Conservation (phyloP, 2,888 invertebrate species). For the Cephus sareptanus region DNA sequence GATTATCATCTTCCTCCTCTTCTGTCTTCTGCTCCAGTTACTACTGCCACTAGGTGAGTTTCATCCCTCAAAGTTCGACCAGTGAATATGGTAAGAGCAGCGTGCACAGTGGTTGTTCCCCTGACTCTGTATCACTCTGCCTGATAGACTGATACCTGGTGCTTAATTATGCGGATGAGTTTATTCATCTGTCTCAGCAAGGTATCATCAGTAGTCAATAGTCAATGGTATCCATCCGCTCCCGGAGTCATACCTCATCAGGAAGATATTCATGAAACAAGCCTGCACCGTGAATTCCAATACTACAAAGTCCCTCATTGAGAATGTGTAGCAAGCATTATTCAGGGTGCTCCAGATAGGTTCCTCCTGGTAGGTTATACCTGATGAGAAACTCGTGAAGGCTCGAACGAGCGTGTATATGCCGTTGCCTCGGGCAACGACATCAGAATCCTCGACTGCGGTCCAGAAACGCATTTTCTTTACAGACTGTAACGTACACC, state of each 20-base stretch:
- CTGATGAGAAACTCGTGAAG: background rate
- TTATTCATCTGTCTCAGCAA: background rate
- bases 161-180: background rate
- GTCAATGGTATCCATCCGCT: background rate
- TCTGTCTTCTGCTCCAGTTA: background rate
- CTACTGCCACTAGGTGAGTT: background rate
- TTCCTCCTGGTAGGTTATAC: background rate
- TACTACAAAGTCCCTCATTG: background rate
- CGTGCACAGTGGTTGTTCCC: background rate
- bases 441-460: background rate
- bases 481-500: background rate
- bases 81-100: background rate
- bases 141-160: background rate
- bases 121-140: background rate
- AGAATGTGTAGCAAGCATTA: background rate
- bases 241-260: background rate
- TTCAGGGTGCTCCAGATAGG: background rate
- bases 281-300: background rate
- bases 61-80: background rate
- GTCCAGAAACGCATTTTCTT: background rate
- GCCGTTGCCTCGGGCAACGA: background rate
- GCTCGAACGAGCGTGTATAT: background rate
- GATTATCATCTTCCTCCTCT: constrained; percentile 9
- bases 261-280: background rate
- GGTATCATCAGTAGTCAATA: too few relatives aligned